Conservation (phyloP, 2,888 invertebrate genomes). For the Altica lythri region DNA sequence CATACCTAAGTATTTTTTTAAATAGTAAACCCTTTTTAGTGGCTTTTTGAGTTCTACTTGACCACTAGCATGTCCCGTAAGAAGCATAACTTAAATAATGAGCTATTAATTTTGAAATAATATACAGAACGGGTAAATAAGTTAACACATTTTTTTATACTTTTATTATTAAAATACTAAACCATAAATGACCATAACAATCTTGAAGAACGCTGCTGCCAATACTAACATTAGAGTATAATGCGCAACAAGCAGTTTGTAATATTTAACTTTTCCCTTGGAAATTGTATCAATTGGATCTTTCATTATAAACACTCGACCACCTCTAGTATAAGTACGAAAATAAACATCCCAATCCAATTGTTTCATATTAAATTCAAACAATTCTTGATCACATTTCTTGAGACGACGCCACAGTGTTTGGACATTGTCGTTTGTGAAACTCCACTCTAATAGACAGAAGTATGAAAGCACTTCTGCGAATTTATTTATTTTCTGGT, state of each 20-base stretch:
- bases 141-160: no score
- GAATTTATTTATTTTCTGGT: constrained; percentile 41
- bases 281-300: constrained; percentile 78
- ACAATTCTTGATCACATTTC: constrained; percentile 62
- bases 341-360: constrained; percentile 71
- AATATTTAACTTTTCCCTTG: constrained; percentile 65
- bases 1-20: no score
- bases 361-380: constrained; percentile 70
- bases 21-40: no score
- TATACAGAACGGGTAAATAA: no score
- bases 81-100: no score
- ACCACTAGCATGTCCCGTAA: no score
- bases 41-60: no score
- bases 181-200: constrained; percentile 29
- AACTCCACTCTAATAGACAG: constrained; percentile 77
- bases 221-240: constrained; percentile 35
- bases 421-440: constrained; percentile 65
- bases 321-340: constrained; percentile 39
- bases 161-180: constrained; percentile 13
- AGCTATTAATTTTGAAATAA: no score
- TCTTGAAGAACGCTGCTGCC: constrained; percentile 28
- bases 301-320: constrained; percentile 76
- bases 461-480: constrained; percentile 63
- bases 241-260: constrained; percentile 37
- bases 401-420: constrained; percentile 64